These are phyloP conservation scores for Paralvinella palmiformis DNA, from an alignment of 1,140 invertebrate genomes.

Conservation along the genomic window DNA sequence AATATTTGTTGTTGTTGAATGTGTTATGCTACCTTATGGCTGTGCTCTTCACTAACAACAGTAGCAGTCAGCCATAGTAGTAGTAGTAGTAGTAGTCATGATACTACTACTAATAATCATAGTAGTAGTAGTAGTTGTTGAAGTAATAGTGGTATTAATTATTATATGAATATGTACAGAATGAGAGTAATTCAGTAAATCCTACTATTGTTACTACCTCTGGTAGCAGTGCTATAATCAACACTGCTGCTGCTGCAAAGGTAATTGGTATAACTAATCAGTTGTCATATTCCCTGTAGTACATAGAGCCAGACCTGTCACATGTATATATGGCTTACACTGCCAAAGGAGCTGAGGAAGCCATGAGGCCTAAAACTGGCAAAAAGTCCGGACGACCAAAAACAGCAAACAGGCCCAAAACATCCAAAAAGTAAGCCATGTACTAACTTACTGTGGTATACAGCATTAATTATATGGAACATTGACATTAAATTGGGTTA, in stretches of 20 bases:
- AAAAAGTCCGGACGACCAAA: slow-evolving; percentile 42
- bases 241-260: neutral
- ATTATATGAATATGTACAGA: neutral
- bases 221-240: neutral
- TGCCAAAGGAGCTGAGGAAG: slow-evolving; percentile 44
- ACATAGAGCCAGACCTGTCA: slow-evolving; percentile 46
- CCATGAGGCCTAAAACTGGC: slow-evolving; percentile 22
- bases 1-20: no score
- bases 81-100: neutral
- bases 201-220: neutral
- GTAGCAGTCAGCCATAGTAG: no score
- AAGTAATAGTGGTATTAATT: no score
- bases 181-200: neutral
- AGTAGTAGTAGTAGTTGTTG: no score
- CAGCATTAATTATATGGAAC: neutral
- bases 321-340: slow-evolving; percentile 52
- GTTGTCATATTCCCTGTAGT: slow-evolving; percentile 16
- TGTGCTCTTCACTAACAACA: no score
- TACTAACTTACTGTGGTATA: neutral
- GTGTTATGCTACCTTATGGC: no score
- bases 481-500: no score
- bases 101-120: no score
- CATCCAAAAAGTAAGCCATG: slow-evolving; percentile 43
- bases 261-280: neutral
- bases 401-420: slow-evolving; percentile 40